Evolutionary conservation across 2,888 invertebrate genomes (phyloP).

Genomic region (Drosophila koepferae): DNA sequence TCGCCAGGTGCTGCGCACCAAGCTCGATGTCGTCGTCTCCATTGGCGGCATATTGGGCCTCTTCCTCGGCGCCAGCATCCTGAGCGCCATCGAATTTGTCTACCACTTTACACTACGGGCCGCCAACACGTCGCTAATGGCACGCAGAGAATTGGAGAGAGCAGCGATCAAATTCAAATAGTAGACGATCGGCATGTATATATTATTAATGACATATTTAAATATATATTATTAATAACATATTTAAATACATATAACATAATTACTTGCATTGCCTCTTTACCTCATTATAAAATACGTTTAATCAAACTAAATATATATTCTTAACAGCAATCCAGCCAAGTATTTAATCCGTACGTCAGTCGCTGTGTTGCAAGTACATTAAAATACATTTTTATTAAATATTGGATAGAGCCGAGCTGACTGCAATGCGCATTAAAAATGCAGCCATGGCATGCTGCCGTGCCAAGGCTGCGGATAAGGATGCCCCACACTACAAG

Average conservation of each 20-base stretch:
- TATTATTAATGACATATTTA: not conserved
- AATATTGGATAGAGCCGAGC: constrained; percentile 55
- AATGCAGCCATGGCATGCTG: constrained; percentile 56
- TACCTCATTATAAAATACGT: not conserved
- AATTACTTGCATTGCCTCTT: not conserved
- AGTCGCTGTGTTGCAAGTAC: constrained; percentile 27
- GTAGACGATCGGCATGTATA: not conserved
- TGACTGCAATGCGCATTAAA: constrained; percentile 75
- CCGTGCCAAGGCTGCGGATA: constrained; percentile 44
- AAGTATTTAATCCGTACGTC: not conserved
- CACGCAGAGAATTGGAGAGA: not conserved
- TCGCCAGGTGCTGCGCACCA: constrained; percentile 85
- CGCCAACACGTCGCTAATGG: constrained; percentile 47
- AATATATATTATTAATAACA: not conserved
- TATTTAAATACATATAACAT: not conserved
- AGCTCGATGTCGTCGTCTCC: constrained; percentile 86
- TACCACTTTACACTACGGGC: constrained; percentile 86
- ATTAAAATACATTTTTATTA: constrained; percentile 49
- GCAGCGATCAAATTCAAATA: not conserved
- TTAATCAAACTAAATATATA: not conserved
- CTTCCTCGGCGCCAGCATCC: constrained; percentile 87
- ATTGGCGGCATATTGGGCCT: constrained; percentile 87
- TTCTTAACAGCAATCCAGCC: not conserved
- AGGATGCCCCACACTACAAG: constrained; percentile 29
- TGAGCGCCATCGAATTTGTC: constrained; percentile 87